Evolutionary conservation across 1,140 invertebrate genomes (phyloP).

Genomic region (Zelostemma sp.): DNA sequence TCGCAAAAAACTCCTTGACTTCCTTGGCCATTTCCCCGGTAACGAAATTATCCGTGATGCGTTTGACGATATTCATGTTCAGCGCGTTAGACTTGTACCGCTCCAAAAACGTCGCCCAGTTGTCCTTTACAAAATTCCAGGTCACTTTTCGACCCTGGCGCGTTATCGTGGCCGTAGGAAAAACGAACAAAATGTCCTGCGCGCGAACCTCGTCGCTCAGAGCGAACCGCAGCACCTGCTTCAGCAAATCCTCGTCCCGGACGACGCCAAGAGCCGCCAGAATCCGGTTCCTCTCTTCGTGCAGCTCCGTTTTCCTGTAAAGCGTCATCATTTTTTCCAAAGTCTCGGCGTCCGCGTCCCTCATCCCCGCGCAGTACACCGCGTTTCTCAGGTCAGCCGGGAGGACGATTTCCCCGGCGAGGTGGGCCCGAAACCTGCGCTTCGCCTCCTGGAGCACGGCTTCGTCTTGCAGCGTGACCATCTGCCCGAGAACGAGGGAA

Average conservation of each 20-base stretch:
- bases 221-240: slow-evolving; percentile 87
- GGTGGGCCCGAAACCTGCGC: slow-evolving; percentile 74
- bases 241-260: slow-evolving; percentile 78
- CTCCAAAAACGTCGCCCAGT: slow-evolving; percentile 80
- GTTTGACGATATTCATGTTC: slow-evolving; percentile 85
- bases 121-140: slow-evolving; percentile 94
- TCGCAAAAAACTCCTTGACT: slow-evolving; percentile 87
- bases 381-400: slow-evolving; percentile 89
- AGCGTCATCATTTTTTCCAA: slow-evolving; percentile 86
- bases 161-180: slow-evolving; percentile 85
- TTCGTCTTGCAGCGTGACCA: slow-evolving; percentile 85
- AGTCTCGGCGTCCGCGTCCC: slow-evolving; percentile 75
- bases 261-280: slow-evolving; percentile 84
- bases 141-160: slow-evolving; percentile 84
- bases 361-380: slow-evolving; percentile 88
- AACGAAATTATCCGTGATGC: slow-evolving; percentile 89
- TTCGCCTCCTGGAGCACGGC: slow-evolving; percentile 82
- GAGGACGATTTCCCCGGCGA: slow-evolving; percentile 71
- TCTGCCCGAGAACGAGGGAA: slow-evolving; percentile 83
- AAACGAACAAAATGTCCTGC: slow-evolving; percentile 91
- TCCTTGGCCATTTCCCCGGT: slow-evolving; percentile 83
- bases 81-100: slow-evolving; percentile 87
- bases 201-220: slow-evolving; percentile 87
- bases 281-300: slow-evolving; percentile 94
- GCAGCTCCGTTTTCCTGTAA: slow-evolving; percentile 87